phyloP scores from a whole-genome alignment of 2,888 invertebrate genomes.

The Folsomia candida region DNA sequence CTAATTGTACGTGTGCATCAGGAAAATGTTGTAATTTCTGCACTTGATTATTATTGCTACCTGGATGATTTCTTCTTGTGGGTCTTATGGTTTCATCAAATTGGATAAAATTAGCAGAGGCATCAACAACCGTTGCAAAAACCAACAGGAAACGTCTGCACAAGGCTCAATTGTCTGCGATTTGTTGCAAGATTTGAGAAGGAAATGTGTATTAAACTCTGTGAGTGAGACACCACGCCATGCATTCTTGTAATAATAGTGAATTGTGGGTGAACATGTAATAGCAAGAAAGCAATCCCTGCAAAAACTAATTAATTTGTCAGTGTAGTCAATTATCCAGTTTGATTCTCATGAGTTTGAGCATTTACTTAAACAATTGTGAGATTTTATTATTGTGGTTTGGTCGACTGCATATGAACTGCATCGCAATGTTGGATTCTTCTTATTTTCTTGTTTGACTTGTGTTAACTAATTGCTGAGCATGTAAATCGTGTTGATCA shows the following conservation, averaged over 20 bases:
- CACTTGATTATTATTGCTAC: background rate
- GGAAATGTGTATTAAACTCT: background rate
- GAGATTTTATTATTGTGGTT: background rate
- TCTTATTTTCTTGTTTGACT: background rate
- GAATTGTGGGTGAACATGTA: no score
- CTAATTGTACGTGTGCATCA: background rate
- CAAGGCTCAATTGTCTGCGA: background rate
- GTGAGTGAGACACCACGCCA: no score
- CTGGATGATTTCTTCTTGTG: background rate
- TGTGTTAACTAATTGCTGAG: background rate
- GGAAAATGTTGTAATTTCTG: slow-evolving; percentile 9
- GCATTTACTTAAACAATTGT: background rate
- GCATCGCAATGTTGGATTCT: background rate
- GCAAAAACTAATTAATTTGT: slow-evolving; percentile 9
- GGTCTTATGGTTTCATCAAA: background rate
- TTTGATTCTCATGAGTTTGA: background rate
- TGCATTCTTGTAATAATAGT: no score
- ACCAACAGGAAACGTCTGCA: background rate
- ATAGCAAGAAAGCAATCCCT: no score
- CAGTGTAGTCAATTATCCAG: slow-evolving; percentile 4
- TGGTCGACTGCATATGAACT: background rate
- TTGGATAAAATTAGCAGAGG: slow-evolving; percentile 2
- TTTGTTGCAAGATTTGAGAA: background rate
- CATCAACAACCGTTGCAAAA: slow-evolving; percentile 7
- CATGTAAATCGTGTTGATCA: slow-evolving; percentile 1